Conservation (phyloP, 2,888 invertebrate species). For the Ischnura elegans region DNA sequence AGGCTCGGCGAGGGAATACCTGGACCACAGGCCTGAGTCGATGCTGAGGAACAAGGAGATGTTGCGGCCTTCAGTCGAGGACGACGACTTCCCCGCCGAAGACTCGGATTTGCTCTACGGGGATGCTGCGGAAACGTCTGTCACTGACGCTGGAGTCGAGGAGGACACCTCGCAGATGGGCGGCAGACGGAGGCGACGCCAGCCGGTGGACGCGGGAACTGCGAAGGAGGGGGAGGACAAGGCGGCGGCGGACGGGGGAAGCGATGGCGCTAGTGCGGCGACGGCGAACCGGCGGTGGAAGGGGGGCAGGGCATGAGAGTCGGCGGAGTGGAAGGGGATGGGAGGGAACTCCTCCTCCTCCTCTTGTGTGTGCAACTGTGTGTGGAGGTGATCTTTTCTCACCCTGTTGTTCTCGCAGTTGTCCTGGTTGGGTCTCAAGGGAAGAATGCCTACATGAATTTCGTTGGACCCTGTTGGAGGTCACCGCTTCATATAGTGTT, state of each 20-base stretch:
- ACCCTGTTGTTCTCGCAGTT: background rate
- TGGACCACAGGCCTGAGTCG: background rate
- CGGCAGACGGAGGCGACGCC: background rate
- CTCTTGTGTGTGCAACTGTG: background rate
- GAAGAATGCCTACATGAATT: background rate
- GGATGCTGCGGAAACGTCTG: background rate
- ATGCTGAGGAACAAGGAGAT: background rate
- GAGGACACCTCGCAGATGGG: background rate
- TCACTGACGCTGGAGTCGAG: background rate
- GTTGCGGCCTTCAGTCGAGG: background rate
- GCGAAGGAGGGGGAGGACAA: background rate
- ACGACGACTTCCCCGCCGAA: background rate
- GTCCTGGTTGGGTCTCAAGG: background rate
- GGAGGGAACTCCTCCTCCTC: background rate
- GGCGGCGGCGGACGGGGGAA: background rate
- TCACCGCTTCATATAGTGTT: background rate
- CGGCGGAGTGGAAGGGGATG: background rate
- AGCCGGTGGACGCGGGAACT: background rate
- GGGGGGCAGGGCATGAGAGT: background rate
- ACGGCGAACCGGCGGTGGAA: background rate
- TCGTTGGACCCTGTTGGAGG: background rate
- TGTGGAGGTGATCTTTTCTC: background rate
- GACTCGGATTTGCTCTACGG: background rate
- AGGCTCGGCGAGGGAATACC: background rate
- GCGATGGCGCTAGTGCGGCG: background rate